Evolutionary conservation across 2,888 invertebrate genomes (phyloP).

Genomic region (Bedellia somnulentella): DNA sequence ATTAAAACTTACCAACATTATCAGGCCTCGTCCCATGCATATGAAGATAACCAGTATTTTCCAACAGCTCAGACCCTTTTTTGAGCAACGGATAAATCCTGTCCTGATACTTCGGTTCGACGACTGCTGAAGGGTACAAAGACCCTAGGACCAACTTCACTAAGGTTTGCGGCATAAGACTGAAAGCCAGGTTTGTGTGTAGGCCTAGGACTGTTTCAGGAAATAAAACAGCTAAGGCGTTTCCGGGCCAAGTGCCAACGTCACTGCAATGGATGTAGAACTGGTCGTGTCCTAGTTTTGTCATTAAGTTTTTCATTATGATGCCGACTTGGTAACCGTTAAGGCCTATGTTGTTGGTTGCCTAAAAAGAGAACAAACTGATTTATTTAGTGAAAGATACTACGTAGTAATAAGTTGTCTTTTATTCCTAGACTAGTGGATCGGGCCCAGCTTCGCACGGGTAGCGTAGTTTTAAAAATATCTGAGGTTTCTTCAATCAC

Average conservation of each 20-base stretch:
- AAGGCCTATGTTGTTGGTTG: not conserved
- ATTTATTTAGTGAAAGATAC: too few relatives aligned
- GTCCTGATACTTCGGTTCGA: not conserved
- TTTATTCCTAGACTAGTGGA: too few relatives aligned
- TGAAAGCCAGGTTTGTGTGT: not conserved
- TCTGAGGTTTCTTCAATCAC: too few relatives aligned
- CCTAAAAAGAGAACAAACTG: too few relatives aligned
- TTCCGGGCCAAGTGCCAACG: not conserved
- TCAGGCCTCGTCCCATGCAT: constrained; percentile 1
- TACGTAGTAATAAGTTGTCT: too few relatives aligned
- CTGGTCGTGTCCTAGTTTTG: not conserved
- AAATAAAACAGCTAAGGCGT: not conserved
- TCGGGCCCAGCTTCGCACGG: too few relatives aligned
- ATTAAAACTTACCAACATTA: constrained; percentile 1
- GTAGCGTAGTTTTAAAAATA: too few relatives aligned
- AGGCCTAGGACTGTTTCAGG: not conserved
- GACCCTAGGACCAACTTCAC: not conserved
- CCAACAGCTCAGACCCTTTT: not conserved
- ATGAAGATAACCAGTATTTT: not conserved
- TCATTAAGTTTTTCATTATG: constrained; percentile 2
- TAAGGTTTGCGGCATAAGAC: constrained; percentile 1
- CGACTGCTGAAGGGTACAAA: not conserved
- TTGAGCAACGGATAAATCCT: constrained; percentile 1
- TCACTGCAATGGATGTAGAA: not conserved
- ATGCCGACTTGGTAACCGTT: not conserved